Conservation (phyloP, 2,113 vertebrate genomes). For the Sceloporus tristichus region DNA sequence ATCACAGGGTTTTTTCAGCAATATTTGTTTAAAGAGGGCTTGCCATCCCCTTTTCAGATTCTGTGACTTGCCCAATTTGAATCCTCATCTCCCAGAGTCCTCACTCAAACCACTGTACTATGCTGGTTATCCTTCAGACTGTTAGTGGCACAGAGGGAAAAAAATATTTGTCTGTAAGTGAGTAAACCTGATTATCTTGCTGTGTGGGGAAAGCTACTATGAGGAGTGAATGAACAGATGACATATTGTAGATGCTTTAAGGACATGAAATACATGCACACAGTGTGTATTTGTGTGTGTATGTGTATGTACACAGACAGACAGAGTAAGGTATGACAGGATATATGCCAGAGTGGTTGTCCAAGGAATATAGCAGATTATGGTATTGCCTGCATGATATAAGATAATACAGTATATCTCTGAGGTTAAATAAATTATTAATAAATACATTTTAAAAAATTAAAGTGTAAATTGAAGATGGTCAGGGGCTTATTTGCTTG, state of each 20-base stretch:
- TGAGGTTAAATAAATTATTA: neutral
- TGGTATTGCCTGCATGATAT: neutral
- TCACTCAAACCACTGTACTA: too few relatives aligned
- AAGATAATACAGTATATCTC: neutral
- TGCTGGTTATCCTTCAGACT: too few relatives aligned
- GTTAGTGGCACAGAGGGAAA: neutral
- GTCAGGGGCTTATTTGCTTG: neutral
- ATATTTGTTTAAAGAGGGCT: too few relatives aligned
- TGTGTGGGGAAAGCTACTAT: neutral
- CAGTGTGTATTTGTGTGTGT: too few relatives aligned
- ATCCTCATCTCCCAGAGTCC: too few relatives aligned
- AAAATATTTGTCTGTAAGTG: neutral
- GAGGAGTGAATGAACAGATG: neutral
- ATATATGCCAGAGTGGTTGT: neutral
- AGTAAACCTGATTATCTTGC: neutral
- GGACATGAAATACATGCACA: neutral
- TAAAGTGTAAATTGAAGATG: neutral
- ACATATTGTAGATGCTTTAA: neutral
- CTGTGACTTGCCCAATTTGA: too few relatives aligned
- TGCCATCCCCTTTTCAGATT: too few relatives aligned
- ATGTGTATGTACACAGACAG: too few relatives aligned
- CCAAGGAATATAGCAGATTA: neutral
- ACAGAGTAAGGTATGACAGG: neutral
- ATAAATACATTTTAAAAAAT: neutral
- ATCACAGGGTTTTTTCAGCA: too few relatives aligned